These are phyloP conservation scores for Euphonia xanthogaster DNA, from an alignment of 2,797 vertebrate genomes.

Conservation along the genomic window DNA sequence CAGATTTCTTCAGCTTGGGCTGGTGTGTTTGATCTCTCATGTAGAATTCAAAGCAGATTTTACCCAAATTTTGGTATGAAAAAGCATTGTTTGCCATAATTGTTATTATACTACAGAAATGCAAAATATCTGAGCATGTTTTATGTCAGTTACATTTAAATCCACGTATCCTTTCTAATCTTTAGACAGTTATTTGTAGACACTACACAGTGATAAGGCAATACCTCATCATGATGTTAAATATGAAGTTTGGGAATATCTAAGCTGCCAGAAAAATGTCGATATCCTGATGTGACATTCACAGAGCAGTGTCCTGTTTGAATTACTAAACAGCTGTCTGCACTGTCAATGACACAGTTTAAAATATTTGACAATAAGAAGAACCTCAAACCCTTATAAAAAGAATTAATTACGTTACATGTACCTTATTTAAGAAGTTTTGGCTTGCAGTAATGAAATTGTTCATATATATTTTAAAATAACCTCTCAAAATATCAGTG, in stretches of 20 bases:
- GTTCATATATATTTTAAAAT: background rate
- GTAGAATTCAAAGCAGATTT: background rate
- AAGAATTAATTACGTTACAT: background rate
- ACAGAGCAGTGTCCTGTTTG: background rate
- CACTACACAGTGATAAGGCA: slow-evolving; percentile 2
- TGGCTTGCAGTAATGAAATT: background rate
- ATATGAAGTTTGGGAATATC: background rate
- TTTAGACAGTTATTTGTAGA: slow-evolving; percentile 17
- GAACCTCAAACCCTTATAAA: background rate
- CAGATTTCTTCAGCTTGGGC: background rate
- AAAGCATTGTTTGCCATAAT: background rate
- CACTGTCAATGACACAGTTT: background rate
- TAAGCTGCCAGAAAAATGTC: background rate
- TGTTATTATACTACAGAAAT: slow-evolving; percentile 43
- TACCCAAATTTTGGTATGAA: background rate
- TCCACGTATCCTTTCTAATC: slow-evolving; percentile 36
- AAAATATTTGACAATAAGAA: background rate
- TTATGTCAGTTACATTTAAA: slow-evolving; percentile 45
- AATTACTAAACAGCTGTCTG: slow-evolving; percentile 13
- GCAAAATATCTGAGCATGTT: slow-evolving; percentile 35
- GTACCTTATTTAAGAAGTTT: background rate
- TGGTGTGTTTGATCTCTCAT: background rate
- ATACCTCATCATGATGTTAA: background rate
- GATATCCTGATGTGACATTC: slow-evolving; percentile 4
- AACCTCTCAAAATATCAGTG: background rate